Conservation (phyloP, 1,140 invertebrate species). For the Zaprionus vittiger region DNA sequence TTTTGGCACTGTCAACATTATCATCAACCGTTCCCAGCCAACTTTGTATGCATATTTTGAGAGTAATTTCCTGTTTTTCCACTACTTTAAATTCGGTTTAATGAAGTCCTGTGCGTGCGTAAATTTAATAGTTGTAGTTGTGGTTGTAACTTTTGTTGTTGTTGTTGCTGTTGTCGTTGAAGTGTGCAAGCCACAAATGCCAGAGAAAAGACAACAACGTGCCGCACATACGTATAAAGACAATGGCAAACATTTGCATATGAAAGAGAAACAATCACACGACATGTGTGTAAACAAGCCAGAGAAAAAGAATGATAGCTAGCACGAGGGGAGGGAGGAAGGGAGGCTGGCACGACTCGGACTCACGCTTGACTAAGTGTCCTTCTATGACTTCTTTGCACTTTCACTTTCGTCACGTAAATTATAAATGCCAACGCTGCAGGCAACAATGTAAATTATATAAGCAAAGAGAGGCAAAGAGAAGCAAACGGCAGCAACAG, state of each 20-base stretch:
- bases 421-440: constrained; percentile 51
- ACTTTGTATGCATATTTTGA: constrained; percentile 54
- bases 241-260: constrained; percentile 41
- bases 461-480: constrained; percentile 44
- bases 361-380: constrained; percentile 26
- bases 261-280: constrained; percentile 30
- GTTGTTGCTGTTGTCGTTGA: background rate
- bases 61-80: constrained; percentile 53
- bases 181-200: constrained; percentile 2
- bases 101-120: constrained; percentile 58
- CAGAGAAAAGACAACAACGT: constrained; percentile 14
- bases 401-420: constrained; percentile 52
- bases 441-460: constrained; percentile 62
- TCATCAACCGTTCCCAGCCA: constrained; percentile 8
- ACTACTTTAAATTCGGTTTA: constrained; percentile 64
- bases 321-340: background rate
- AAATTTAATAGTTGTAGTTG: constrained; percentile 30
- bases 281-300: constrained; percentile 36
- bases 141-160: background rate
- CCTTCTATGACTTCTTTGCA: constrained; percentile 51
- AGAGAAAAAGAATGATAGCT: constrained; percentile 15
- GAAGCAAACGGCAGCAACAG: background rate
- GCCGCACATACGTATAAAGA: constrained; percentile 10
- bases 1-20: constrained; percentile 46
- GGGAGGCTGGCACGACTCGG: background rate